Evolutionary conservation across 2,113 vertebrate genomes (phyloP).

Genomic region (Cebidichthys violaceus): DNA sequence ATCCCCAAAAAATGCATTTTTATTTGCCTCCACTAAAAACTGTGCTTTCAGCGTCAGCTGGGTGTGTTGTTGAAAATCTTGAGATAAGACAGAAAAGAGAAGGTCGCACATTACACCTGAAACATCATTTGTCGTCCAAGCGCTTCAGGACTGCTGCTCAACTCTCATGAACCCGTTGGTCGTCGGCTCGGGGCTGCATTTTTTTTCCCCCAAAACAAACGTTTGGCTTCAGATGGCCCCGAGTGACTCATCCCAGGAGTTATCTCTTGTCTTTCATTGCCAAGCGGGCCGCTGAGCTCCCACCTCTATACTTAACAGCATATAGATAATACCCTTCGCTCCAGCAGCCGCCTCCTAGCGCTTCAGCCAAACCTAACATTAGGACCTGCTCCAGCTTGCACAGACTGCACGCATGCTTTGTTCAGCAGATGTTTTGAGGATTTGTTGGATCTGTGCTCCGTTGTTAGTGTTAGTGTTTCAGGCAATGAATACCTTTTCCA

Average conservation of each 20-base stretch:
- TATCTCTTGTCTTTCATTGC: conserved; percentile 27
- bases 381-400: conserved; percentile 59
- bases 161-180: conserved; percentile 16
- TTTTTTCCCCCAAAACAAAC: conserved; percentile 57
- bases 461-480: conserved; percentile 49
- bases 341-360: conserved; percentile 26
- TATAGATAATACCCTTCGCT: conserved; percentile 45
- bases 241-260: conserved; percentile 12
- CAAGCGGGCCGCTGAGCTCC: conserved; percentile 21
- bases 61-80: neutral
- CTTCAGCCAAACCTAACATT: conserved; percentile 35
- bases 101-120: conserved; percentile 24
- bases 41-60: neutral
- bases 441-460: conserved; percentile 16
- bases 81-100: neutral
- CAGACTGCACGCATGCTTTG: conserved; percentile 22
- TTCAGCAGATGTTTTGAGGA: conserved; percentile 48
- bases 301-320: conserved; percentile 61
- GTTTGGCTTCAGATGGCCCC: neutral
- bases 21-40: neutral
- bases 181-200: neutral
- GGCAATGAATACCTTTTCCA: conserved; percentile 33
- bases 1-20: neutral
- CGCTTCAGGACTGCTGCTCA: neutral
- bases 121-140: conserved; percentile 18